Evolutionary conservation across 2,888 invertebrate species (phyloP), one percentile per base, ranked within the genome.

Genomic region (Brenthis hecate): DNA sequence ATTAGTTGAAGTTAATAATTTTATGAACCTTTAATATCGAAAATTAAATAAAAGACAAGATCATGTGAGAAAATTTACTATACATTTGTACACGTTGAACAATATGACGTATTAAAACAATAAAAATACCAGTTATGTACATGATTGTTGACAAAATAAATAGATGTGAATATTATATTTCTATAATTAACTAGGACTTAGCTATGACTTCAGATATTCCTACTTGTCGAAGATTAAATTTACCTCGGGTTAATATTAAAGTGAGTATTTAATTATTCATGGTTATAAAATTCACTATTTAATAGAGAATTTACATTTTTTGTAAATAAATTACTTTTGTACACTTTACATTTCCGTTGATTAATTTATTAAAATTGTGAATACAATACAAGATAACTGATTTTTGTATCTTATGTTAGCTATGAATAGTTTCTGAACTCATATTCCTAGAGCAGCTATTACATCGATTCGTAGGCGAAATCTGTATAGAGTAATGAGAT

Each of bases 61-160:
- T 69, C 66, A 66, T 71, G 69, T 73, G 69, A 68, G 70, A 74
- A 73, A 69, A 65, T 88, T 88, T 90, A 89, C 85, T 91, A 86
- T 91, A 92, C 91, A 91, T 91, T 90, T 92, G 91, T 92, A 92
- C 91, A 92, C 77, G 78, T 85, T 84, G 80, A 65, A 78, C 87
- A 83, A 86, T 85, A 84, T 84, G 81, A 87, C 88, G 86, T 89
- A 87, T 85, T 85, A 85, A 85, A 78, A 83, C 83, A 81, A 81
- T 80, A 77, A 43, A 79, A 81, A 71, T 76, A 77, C 75, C 78
- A 83, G 82, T 79, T 91, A 91, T 92, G 85, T 91, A 91, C 91
- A 91, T 79, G 77, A 78, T 82, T 84, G 80, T 80, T 79, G 82
- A 84, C 77, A 78, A 80, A 91, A 92, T 92, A 92, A 92, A 92